phyloP scores from a whole-genome alignment of 2,888 invertebrate species.

The Orthosia incerta region DNA sequence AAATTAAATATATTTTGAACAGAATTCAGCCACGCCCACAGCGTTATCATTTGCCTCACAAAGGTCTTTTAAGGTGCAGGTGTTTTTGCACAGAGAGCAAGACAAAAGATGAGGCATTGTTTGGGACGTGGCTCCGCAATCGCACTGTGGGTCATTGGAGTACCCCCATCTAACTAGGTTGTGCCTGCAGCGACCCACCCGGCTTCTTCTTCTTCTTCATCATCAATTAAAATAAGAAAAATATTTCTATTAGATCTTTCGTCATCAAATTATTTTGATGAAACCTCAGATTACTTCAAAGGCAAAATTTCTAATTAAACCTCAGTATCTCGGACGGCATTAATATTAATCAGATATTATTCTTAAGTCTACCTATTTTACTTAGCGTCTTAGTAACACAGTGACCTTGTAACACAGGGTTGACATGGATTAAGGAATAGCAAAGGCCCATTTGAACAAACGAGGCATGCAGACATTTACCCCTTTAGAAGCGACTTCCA shows the following conservation, averaged over 20 bases:
- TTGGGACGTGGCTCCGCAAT: too few species aligned
- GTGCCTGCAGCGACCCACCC: too few species aligned
- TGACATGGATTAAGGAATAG: conserved; percentile 4
- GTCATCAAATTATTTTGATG: background rate
- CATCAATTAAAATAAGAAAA: too few species aligned
- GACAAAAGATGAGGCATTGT: too few species aligned
- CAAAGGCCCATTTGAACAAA: conserved; percentile 15
- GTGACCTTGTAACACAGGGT: background rate
- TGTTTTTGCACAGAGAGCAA: too few species aligned
- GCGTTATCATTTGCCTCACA: too few species aligned
- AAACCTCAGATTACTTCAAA: background rate
- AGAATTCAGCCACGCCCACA: too few species aligned
- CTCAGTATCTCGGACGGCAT: background rate
- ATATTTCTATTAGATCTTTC: background rate
- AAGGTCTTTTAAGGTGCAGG: too few species aligned
- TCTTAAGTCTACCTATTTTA: background rate
- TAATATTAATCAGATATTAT: background rate
- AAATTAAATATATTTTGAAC: too few species aligned
- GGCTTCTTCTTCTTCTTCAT: too few species aligned
- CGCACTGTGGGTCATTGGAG: too few species aligned
- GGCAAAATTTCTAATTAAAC: background rate
- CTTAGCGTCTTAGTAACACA: background rate
- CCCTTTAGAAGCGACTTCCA: conserved; percentile 15
- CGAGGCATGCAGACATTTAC: conserved; percentile 7
- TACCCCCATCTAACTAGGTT: too few species aligned